A percentile compares a stretch with the other conserved stretches of the same genome.
These are phyloP conservation scores for Anastatus disparis DNA, from an alignment of 1,140 invertebrate genomes.

Conservation along the genomic window DNA sequence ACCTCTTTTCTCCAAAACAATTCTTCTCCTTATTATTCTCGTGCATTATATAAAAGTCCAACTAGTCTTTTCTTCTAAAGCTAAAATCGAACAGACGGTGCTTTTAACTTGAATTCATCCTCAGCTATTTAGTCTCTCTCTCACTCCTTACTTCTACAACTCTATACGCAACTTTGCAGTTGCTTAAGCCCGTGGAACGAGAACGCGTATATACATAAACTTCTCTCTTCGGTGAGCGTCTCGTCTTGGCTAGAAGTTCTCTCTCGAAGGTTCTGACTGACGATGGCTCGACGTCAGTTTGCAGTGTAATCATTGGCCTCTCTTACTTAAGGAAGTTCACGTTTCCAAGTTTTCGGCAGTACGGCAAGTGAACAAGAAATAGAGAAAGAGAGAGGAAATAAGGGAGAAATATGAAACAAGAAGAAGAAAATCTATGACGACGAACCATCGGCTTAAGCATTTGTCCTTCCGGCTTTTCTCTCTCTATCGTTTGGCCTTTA, in stretches of 20 bases:
- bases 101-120: background rate
- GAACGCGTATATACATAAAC: conserved; percentile 27
- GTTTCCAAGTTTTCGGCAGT: conserved; percentile 44
- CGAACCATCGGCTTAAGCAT: conserved; percentile 52
- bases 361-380: too few relatives aligned
- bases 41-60: too few relatives aligned
- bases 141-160: too few relatives aligned
- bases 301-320: conserved; percentile 55
- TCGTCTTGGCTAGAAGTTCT: conserved; percentile 34
- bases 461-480: conserved; percentile 54
- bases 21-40: too few relatives aligned
- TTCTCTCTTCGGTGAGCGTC: too few relatives aligned
- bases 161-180: too few relatives aligned
- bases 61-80: too few relatives aligned
- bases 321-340: conserved; percentile 43
- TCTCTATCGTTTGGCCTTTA: too few relatives aligned
- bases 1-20: too few relatives aligned
- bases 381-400: too few relatives aligned
- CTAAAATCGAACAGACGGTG: background rate
- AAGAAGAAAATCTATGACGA: conserved; percentile 52
- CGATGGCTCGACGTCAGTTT: conserved; percentile 54
- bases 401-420: too few relatives aligned
- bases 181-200: conserved; percentile 10
- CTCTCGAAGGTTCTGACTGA: conserved; percentile 43
- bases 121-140: background rate